Evolutionary conservation across 2,113 vertebrate species (phyloP), one percentile per base, ranked within the genome.

Genomic region (Burhinus oedicnemus): DNA sequence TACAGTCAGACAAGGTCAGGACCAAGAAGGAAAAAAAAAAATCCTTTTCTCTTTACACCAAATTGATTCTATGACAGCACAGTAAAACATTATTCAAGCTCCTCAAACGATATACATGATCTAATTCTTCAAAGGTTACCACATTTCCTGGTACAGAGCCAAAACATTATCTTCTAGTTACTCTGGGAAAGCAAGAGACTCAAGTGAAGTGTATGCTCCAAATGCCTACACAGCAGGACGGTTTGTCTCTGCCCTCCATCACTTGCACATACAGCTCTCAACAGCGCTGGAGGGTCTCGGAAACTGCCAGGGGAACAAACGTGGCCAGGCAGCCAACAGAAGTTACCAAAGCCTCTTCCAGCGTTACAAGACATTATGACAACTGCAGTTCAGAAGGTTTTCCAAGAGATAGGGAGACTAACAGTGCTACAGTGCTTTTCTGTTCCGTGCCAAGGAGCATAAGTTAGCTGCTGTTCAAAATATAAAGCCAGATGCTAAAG

Each of bases 281-380:
- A 12, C 82, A 82, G 49, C 0, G 6, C 75, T 13, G 21, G 51
- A 47, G 25, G n/a, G 83, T 40, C 29, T 32, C 86, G 22, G 12
- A 5, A 87, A 38, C 29, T 15, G 49, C 55, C 71, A 51, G 32
- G 55, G 17, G 51, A 78, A 30, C 42, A 36, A 7, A n/a, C 9
- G 13, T 9, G n/a, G 69, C 51, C 2, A 2, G 68, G 64, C n/a
- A 78, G 64, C 15, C 89, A 45, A 38, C 15, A 86, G 42, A 38
- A 89, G 54, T 3, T 15, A 61, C 61, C 80, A 45, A 36, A 88
- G 40, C 61, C 70, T 76, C 55, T 54, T 55, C 69, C 74, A 82
- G 57, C 14, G 12, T 0, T 16, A 60, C 27, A 84, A 82, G 68
- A 58, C 0, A 0, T 70, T 34, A 21, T 0, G 23, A 64, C 12